phyloP scores from a whole-genome alignment of 2,888 invertebrate genomes.

The Ornithoptera priamus region DNA sequence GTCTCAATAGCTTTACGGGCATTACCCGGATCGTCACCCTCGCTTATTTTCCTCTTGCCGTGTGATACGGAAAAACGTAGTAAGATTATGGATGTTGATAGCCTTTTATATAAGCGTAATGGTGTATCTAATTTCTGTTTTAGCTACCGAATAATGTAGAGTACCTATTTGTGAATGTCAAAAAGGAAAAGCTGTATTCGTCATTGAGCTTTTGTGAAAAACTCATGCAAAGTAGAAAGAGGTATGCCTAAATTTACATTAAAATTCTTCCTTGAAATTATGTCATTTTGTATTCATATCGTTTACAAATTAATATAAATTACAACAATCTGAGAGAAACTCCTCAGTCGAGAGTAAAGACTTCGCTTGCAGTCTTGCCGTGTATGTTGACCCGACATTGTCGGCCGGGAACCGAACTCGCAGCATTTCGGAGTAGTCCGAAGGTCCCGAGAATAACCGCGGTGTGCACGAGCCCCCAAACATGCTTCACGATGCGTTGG shows the following conservation, averaged over 20 bases:
- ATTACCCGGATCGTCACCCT: constrained; percentile 62
- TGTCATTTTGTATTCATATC: no score
- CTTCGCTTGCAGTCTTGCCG: no score
- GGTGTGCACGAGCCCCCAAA: no score
- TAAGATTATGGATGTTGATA: constrained; percentile 54
- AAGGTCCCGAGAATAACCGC: no score
- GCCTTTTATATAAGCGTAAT: constrained; percentile 58
- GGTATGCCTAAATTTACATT: not conserved
- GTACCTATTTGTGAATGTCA: not conserved
- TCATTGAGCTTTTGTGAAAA: not conserved
- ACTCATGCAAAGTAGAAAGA: not conserved
- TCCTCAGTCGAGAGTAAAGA: no score
- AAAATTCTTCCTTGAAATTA: not conserved
- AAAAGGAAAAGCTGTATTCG: not conserved
- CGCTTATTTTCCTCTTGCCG: constrained; percentile 46
- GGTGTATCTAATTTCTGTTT: constrained; percentile 50
- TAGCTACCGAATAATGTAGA: constrained; percentile 13
- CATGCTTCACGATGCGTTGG: no score
- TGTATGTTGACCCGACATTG: no score
- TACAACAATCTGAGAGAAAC: no score
- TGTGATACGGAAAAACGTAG: constrained; percentile 55
- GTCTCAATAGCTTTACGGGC: constrained; percentile 57
- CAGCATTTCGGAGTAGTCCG: no score
- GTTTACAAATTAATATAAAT: no score
- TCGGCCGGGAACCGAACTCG: no score